Evolutionary conservation across 1,140 invertebrate genomes (phyloP), one percentile per base, ranked within the genome.

Genomic region (Drosophila sproati): DNA sequence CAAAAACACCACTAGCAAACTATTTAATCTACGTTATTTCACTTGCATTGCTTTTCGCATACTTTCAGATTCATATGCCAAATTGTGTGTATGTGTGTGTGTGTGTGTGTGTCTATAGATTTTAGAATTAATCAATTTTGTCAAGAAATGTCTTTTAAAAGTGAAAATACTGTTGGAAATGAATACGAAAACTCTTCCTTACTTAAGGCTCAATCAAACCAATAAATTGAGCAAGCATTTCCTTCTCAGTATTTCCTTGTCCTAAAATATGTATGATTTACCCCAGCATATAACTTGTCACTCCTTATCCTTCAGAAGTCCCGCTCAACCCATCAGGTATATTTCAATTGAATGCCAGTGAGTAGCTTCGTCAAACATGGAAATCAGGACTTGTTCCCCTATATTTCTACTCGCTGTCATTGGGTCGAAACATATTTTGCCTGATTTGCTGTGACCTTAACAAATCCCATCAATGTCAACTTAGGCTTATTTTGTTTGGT

Each of bases 401-500:
- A 7, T 3, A 5, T 31, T 57, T 47, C 39, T n/a, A 45, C 6
- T 75, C 32, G 34, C 61, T 64, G 67, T 61, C 78, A 79, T 20
- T 73, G 41, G 60, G 20, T 47, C 48, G 51, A 63, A 35, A 67
- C 62, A 67, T 52, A 66, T 72, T 66, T 57, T 29, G 28, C 55
- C 47, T n/a, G 63, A 7, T 45, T 61, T 45, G 51, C 37, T 64
- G 37, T 75, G 64, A 50, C 32, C 61, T 51, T 4, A 29, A 59
- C 63, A 86, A 82, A 87, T 88, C 79, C 71, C 83, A 88, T 87
- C 77, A 83, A 74, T 75, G 83, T 88, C 85, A 83, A 73, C 77
- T 87, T 74, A 67, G 59, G 55, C 76, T 76, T 71, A 70, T 60
- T 64, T 51, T 31, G 12, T 71, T 45, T 54, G 28, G 20, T 20